Conservation (phyloP, 2,888 invertebrate species). For the Punctoribates punctum region DNA sequence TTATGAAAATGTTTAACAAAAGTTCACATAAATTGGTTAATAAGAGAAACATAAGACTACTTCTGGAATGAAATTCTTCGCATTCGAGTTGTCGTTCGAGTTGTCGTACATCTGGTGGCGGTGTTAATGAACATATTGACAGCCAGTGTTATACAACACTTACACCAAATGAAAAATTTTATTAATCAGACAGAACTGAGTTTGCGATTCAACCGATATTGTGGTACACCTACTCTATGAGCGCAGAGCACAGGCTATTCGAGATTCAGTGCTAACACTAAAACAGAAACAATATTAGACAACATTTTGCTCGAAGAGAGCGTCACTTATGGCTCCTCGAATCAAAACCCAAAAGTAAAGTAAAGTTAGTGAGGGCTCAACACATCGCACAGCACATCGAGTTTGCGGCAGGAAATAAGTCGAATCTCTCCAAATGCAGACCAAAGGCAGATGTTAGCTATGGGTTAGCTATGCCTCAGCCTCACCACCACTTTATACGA, state of each 20-base stretch:
- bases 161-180: background rate
- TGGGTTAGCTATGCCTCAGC: background rate
- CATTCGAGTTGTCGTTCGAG: background rate
- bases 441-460: constrained; percentile 17
- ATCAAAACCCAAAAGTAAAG: constrained; percentile 1
- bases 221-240: constrained; percentile 25
- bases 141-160: constrained; percentile 28
- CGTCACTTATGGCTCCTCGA: constrained; percentile 27
- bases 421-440: background rate
- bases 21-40: background rate
- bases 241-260: background rate
- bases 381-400: constrained; percentile 10
- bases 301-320: background rate
- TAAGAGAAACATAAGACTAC: background rate
- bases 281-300: background rate
- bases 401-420: constrained; percentile 30
- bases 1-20: background rate
- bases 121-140: constrained; percentile 30
- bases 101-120: constrained; percentile 11
- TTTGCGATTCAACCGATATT: background rate
- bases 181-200: constrained; percentile 23
- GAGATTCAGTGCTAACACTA: background rate
- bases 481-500: background rate
- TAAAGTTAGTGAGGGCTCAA: no score
- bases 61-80: background rate